Evolutionary conservation across 1,140 invertebrate genomes (phyloP).

Genomic region (Drosophila mojavensis): DNA sequence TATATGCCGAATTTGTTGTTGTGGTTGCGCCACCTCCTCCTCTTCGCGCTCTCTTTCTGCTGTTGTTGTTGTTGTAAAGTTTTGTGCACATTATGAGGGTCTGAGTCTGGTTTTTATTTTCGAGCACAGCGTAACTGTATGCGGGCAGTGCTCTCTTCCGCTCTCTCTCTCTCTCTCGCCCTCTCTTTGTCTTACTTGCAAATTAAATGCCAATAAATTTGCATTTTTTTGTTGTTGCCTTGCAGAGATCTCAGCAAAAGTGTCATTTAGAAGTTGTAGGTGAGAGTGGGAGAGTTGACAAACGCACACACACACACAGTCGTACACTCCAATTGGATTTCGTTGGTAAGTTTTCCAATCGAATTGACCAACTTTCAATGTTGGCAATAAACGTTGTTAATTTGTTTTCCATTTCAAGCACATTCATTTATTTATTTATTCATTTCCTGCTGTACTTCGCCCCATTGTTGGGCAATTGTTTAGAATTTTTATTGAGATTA

Average conservation of each 20-base stretch:
- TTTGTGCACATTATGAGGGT: constrained; percentile 72
- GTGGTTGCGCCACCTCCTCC: constrained; percentile 33
- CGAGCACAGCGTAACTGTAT: constrained; percentile 36
- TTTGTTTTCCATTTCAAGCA: constrained; percentile 71
- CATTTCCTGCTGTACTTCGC: constrained; percentile 49
- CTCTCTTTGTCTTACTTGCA: constrained; percentile 61
- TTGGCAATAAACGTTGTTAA: constrained; percentile 77
- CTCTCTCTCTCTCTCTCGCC: constrained; percentile 10
- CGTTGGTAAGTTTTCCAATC: constrained; percentile 72
- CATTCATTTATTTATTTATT: constrained; percentile 58
- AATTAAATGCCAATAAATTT: constrained; percentile 82
- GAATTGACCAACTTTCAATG: constrained; percentile 72
- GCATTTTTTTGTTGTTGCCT: constrained; percentile 52
- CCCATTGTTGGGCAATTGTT: constrained; percentile 10
- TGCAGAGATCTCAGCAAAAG: constrained; percentile 3
- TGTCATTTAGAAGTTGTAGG: constrained; percentile 55
- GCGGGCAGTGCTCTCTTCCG: constrained; percentile 45
- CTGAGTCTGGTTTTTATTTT: constrained; percentile 21
- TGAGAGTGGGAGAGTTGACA: not conserved
- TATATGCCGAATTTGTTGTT: constrained; percentile 80
- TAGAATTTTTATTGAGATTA: constrained; percentile 11
- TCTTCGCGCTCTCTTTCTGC: not conserved
- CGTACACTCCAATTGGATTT: constrained; percentile 64
- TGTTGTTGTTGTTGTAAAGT: constrained; percentile 41
- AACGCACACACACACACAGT: constrained; percentile 20